Evolutionary conservation across 2,113 vertebrate species (phyloP).

Genomic region (Otis tarda): DNA sequence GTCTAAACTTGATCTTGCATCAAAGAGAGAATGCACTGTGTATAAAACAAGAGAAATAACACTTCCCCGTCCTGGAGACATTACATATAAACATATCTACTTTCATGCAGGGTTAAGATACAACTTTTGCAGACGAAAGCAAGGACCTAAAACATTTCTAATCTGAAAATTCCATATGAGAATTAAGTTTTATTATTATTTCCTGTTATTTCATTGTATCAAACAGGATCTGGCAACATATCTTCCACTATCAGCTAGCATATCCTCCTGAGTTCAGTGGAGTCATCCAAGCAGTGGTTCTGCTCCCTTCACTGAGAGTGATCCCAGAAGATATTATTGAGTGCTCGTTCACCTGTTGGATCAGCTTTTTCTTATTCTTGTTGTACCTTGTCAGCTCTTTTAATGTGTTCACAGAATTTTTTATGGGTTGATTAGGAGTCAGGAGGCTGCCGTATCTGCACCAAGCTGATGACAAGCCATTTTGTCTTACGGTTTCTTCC

Average conservation of each 20-base stretch:
- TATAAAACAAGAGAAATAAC: background rate
- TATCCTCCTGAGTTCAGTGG: background rate
- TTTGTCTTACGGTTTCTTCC: background rate
- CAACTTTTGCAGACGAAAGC: background rate
- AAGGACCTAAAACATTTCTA: background rate
- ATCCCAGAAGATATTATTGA: background rate
- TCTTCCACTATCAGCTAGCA: background rate
- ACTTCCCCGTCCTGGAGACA: background rate
- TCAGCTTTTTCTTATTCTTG: background rate
- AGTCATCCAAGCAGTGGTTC: background rate
- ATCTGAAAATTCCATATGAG: background rate
- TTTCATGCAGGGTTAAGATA: background rate
- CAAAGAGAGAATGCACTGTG: background rate
- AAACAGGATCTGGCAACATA: background rate
- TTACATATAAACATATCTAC: background rate
- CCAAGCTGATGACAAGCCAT: accelerated
- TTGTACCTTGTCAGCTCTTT: background rate
- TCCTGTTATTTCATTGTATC: background rate
- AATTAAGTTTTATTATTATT: background rate
- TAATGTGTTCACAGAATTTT: background rate
- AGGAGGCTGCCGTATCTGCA: background rate
- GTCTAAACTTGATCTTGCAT: slow-evolving; percentile 9
- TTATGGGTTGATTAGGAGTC: background rate
- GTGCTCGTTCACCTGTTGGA: background rate
- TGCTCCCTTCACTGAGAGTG: background rate